Evolutionary conservation across 1,140 invertebrate genomes (phyloP), one percentile per base, ranked within the genome.

Genomic region (Prorops nasuta): DNA sequence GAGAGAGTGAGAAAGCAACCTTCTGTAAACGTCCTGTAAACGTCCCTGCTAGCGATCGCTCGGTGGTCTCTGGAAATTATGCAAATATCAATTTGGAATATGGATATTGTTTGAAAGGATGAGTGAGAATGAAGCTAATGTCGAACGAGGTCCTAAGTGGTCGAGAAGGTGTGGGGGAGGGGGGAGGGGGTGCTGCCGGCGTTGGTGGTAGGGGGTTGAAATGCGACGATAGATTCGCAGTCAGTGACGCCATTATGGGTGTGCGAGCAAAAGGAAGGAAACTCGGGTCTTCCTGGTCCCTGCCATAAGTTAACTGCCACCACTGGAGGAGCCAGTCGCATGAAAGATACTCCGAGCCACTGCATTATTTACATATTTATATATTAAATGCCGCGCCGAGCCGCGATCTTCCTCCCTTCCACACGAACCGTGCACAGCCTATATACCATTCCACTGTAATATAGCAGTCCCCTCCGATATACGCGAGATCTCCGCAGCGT

Each of bases 291-390:
- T 63, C 60, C 57, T 60, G 61, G 50, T 53, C 50, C 53, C 56
- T 58, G 60, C 64, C 68, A 71, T 72, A 72, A 72, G 66, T 72
- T 69, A 68, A 60, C 58, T 61, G 62, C 64, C 65, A 68, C 58
- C 56, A 64, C 56, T 63, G 16, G 38, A 44, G 54, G 52, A 61
- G 62, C 52, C 51, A 48, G 56, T 55, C 50, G 61, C 60, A 70
- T 65, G 67, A 69, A 58, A 71, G 66, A 71, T 69, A 67, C 56
- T 49, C 62, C 62, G 49, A 50, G 49, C 55, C 62, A 42, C 59
- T 55, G 60, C 67, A 63, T 70, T 71, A 71, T 71, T 72, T 72
- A 71, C 68, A 71, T 73, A 72, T 73, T 71, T 71, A 72, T 72
- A 63, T 65, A 69, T 71, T 69, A 71, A 69, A 60, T n/a, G n/a